Conservation (phyloP, 1,140 invertebrate species). For the Neotoxoptera formosana region DNA sequence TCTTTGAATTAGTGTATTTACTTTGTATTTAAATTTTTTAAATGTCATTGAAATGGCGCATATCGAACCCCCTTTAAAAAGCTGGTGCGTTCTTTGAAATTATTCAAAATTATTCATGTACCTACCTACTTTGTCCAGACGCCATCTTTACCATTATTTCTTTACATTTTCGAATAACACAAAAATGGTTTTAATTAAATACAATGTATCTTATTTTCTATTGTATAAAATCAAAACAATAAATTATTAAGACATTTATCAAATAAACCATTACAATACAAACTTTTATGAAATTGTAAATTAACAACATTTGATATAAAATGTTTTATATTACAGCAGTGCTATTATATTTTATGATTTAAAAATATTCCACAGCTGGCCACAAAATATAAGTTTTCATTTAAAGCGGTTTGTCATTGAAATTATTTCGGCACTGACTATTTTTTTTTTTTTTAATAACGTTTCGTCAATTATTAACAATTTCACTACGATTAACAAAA, state of each 20-base stretch:
- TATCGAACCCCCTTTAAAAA: background rate
- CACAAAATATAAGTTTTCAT: background rate
- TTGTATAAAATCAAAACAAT: background rate
- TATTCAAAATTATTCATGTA: background rate
- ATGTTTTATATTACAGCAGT: background rate
- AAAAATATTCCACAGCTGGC: background rate
- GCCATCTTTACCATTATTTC: background rate
- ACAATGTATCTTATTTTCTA: background rate
- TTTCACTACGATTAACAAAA: too few relatives aligned
- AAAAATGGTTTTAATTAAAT: background rate
- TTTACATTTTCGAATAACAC: background rate
- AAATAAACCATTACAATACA: background rate
- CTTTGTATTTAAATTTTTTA: background rate
- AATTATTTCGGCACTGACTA: too few relatives aligned
- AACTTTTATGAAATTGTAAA: background rate
- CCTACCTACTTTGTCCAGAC: background rate
- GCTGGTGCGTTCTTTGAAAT: background rate
- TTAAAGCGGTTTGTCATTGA: background rate
- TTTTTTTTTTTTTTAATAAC: too few relatives aligned
- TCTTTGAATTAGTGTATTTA: constrained; percentile 10
- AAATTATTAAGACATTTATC: background rate
- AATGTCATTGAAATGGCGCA: background rate
- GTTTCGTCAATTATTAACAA: too few relatives aligned
- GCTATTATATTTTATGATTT: background rate
- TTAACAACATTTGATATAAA: background rate